Evolutionary conservation across 2,113 vertebrate species (phyloP), one percentile per base, ranked within the genome.

Genomic region (Mirounga angustirostris): DNA sequence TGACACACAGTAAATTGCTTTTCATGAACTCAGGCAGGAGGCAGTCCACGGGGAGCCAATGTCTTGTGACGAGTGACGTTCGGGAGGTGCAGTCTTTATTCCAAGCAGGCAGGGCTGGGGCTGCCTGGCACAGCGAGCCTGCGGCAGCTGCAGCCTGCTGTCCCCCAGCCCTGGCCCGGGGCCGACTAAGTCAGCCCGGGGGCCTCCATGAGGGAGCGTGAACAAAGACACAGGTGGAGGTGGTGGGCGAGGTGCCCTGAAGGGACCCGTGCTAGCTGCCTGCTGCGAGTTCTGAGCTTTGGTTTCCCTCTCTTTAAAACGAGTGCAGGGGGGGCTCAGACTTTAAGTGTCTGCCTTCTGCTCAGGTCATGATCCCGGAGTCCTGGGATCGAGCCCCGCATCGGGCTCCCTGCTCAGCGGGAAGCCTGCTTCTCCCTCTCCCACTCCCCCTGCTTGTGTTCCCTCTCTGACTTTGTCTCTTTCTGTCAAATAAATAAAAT

Each of bases 1-100:
- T 96, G 94, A 94, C 86, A 87, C 83, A n/a, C 30, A 26, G 74
- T 69, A 87, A 98, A 97, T 89, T 97, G 97, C 95, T 97, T 96
- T 97, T 98, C 71, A 33, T 33, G 74, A 87, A 63, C 58, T 82
- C 14, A 46, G 87, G 88, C 91, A 97, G 91, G 93, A 86, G 63
- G 93, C 58, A n/a, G 33, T 73, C 30, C 84, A 58, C 26, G 46
- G 87, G 69, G 84, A 61, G 88, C 26, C 24, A 4, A 43, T 7
- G 79, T 76, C 40, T 92, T 3, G 5, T 33, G 88, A 89, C 1
- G 0, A 63, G 54, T 86, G 91, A 71, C n/a, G 40, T 78, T 83
- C 0, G 0, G 46, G 71, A 95, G 59, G 85, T 67, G 14, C 58
- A 22, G 5, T 94, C 95, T 97, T 94, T 82, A 73, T 91, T 84